Percentiles rank a stretch among this genome's conserved stretches.
Conservation (phyloP, 2,888 invertebrate genomes). For the Nectonema munidae region DNA sequence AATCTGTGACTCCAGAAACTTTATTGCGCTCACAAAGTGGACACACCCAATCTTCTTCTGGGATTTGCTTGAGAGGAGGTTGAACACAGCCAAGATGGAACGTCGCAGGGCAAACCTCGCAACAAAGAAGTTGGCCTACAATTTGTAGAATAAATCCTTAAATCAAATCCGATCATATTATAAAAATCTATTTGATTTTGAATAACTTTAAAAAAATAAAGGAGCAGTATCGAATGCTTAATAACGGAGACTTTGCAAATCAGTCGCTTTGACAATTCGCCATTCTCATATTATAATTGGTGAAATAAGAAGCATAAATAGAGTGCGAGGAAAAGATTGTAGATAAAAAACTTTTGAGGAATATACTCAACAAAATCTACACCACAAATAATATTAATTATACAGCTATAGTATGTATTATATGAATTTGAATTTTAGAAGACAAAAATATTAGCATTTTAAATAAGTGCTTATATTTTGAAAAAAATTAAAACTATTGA, state of each 20-base stretch:
- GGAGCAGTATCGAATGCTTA: neutral
- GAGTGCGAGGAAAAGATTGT: too few species aligned
- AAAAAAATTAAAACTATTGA: too few species aligned
- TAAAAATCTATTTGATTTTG: too few species aligned
- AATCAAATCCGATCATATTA: too few species aligned
- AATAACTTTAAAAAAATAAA: slow-evolving; percentile 12
- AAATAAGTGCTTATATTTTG: too few species aligned
- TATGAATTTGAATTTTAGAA: too few species aligned
- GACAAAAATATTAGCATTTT: too few species aligned
- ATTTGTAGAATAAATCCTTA: slow-evolving; percentile 18
- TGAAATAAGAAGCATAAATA: too few species aligned
- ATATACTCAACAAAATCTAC: too few species aligned
- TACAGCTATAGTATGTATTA: too few species aligned
- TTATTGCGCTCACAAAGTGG: slow-evolving; percentile 54
- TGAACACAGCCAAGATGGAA: slow-evolving; percentile 85
- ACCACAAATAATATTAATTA: too few species aligned
- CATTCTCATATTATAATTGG: slow-evolving; percentile 8
- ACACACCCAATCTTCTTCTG: slow-evolving; percentile 88
- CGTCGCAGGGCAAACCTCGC: slow-evolving; percentile 88
- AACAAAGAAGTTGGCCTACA: slow-evolving; percentile 58
- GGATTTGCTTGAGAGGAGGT: slow-evolving; percentile 51
- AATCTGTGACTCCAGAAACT: slow-evolving; percentile 61
- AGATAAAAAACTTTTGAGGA: too few species aligned
- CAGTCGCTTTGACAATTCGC: neutral
- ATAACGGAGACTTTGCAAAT: slow-evolving; percentile 17